These are phyloP conservation scores for Ferrisia virgata DNA, from an alignment of 2,888 invertebrate species.

Conservation along the genomic window DNA sequence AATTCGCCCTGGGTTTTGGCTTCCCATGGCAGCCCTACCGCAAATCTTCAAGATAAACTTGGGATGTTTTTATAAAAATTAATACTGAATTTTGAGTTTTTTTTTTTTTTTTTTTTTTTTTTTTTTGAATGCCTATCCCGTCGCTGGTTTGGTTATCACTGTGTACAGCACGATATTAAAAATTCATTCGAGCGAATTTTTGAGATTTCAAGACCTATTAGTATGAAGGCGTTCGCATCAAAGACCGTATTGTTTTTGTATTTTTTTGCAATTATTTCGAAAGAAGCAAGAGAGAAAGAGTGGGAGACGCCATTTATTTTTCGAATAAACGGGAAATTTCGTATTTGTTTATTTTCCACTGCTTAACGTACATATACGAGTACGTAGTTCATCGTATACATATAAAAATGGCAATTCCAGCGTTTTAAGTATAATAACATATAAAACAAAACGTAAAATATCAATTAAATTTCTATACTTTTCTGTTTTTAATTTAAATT, in stretches of 20 bases:
- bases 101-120: too few relatives aligned
- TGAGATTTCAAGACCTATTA: conserved; percentile 7
- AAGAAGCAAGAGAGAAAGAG: not conserved
- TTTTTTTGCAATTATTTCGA: conserved; percentile 19
- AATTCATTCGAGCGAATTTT: conserved; percentile 28
- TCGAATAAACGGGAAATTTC: not conserved
- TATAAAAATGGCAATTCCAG: not conserved
- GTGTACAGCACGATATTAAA: not conserved
- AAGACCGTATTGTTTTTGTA: conserved; percentile 20
- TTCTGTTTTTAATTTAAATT: not conserved
- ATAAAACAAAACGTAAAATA: not conserved
- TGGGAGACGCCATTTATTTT: not conserved
- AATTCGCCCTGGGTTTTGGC: too few relatives aligned
- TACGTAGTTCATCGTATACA: not conserved
- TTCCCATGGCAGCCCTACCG: too few relatives aligned
- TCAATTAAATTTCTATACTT: not conserved
- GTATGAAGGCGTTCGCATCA: conserved; percentile 7
- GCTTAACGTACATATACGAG: too few relatives aligned
- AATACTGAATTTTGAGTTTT: too few relatives aligned
- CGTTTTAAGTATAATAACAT: not conserved
- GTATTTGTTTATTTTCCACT: not conserved
- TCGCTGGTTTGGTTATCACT: not conserved
- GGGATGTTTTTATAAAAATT: too few relatives aligned
- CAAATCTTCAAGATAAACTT: too few relatives aligned
- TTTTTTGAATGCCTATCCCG: not conserved